Evolutionary conservation across 2,797 vertebrate genomes (phyloP).

Genomic region (Danio kyathit): DNA sequence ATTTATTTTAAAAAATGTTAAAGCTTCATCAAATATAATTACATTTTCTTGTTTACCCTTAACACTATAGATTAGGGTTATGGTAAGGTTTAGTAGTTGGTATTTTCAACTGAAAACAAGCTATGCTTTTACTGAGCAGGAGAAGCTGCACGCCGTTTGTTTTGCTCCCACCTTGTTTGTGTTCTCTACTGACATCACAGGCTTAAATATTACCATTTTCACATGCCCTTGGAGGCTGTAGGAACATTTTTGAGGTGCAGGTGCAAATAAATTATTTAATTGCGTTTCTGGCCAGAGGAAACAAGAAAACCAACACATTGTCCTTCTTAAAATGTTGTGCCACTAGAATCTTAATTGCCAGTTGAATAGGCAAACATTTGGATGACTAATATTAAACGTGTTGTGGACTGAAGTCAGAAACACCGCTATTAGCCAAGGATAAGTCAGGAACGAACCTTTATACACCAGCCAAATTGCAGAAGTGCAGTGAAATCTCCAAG

Average conservation of each 20-base stretch:
- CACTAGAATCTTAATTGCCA: background rate
- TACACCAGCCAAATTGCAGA: background rate
- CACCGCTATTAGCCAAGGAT: background rate
- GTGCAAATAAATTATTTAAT: background rate
- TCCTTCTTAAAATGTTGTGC: conserved; percentile 2
- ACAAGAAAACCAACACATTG: conserved; percentile 9
- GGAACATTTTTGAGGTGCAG: background rate
- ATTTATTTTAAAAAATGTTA: no score
- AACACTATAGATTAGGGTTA: no score
- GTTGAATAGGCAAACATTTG: background rate
- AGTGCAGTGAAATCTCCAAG: conserved; percentile 6
- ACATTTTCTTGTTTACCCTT: no score
- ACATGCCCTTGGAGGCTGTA: background rate
- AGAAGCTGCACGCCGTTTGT: background rate
- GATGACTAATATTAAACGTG: background rate
- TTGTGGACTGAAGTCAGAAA: conserved; percentile 21
- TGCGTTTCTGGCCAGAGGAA: background rate
- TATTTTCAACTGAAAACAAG: no score
- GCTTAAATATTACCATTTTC: background rate
- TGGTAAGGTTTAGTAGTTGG: no score
- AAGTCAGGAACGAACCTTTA: background rate
- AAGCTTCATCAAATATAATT: no score
- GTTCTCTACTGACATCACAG: background rate
- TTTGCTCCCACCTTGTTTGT: conserved; percentile 2
- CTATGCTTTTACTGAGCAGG: no score